These are phyloP conservation scores for Zaprionus vittiger DNA, from an alignment of 1,140 invertebrate species.

Conservation along the genomic window DNA sequence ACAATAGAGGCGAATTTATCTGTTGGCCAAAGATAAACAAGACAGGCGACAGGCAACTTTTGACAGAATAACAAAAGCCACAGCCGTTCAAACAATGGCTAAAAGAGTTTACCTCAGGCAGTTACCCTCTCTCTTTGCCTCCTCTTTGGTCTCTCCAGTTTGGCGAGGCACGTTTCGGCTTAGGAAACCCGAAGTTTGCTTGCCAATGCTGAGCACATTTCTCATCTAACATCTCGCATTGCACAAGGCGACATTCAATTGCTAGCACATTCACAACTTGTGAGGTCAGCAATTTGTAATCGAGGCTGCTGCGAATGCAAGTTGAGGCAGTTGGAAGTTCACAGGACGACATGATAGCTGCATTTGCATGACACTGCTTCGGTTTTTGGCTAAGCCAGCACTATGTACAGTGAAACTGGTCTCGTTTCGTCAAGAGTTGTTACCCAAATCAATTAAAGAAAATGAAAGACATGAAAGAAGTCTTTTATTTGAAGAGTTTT, in stretches of 20 bases:
- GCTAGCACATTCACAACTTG: constrained; percentile 23
- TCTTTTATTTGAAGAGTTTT: not conserved
- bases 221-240: not conserved
- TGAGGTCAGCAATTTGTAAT: constrained; percentile 63
- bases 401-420: not conserved
- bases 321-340: constrained; percentile 13
- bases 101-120: constrained; percentile 31
- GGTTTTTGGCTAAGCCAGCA: not conserved
- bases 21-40: constrained; percentile 56
- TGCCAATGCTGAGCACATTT: constrained; percentile 35
- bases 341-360: constrained; percentile 22
- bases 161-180: constrained; percentile 19
- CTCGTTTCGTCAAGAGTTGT: not conserved
- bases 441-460: not conserved
- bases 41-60: constrained; percentile 38
- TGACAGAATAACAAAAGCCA: constrained; percentile 53
- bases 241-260: constrained; percentile 38
- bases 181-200: constrained; percentile 34
- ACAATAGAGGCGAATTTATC: constrained; percentile 49
- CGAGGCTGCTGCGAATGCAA: constrained; percentile 16
- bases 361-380: constrained; percentile 32
- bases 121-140: not conserved
- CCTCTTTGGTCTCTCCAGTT: constrained; percentile 4
- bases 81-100: constrained; percentile 52
- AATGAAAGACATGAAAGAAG: not conserved